Evolutionary conservation across 2,888 invertebrate genomes (phyloP).

Genomic region (Cataglyphis livida): DNA sequence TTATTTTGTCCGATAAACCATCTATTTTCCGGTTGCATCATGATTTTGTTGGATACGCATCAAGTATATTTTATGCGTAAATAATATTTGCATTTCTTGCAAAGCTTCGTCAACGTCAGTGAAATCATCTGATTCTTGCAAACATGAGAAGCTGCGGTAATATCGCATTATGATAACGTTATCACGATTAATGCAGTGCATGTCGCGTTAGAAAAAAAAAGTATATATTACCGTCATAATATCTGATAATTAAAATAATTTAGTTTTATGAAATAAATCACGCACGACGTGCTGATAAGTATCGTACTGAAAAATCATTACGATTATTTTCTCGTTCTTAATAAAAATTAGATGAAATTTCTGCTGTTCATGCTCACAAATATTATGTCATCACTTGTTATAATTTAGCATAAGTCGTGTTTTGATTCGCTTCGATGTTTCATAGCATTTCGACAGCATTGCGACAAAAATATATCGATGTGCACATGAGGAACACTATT

Average conservation of each 20-base stretch:
- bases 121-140: conserved; percentile 32
- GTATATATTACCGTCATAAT: background rate
- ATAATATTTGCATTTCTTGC: background rate
- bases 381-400: background rate
- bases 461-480: background rate
- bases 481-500: background rate
- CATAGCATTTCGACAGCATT: background rate
- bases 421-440: conserved; percentile 11
- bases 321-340: background rate
- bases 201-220: conserved; percentile 1
- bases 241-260: conserved; percentile 20
- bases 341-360: background rate
- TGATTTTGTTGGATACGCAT: background rate
- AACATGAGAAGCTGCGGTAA: conserved; percentile 11
- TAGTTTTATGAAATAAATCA: background rate
- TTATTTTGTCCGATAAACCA: background rate
- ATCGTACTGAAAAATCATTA: background rate
- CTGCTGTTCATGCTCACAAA: background rate
- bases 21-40: background rate
- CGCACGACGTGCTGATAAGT: background rate
- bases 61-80: background rate
- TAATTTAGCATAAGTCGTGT: background rate
- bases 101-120: background rate
- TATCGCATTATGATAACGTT: conserved; percentile 41
- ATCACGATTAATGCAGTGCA: background rate